These are phyloP conservation scores for Corydoras sp. DNA, from an alignment of 2,113 vertebrate species.

Conservation along the genomic window DNA sequence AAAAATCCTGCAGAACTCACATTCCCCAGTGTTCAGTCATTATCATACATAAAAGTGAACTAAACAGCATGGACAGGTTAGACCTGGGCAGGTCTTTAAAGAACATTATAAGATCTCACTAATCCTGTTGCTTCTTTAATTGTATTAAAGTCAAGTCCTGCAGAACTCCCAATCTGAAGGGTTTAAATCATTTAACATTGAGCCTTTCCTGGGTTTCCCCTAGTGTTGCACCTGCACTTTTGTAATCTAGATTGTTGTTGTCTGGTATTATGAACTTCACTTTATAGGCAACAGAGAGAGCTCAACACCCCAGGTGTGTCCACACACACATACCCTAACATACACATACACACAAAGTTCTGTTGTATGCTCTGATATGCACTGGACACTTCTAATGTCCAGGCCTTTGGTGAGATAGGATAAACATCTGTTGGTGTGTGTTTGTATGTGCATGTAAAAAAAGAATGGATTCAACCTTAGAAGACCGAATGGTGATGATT, in stretches of 20 bases:
- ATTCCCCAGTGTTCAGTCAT: constrained; percentile 14
- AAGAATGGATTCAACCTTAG: too few relatives aligned
- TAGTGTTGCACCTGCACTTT: constrained; percentile 47
- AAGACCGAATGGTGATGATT: too few relatives aligned
- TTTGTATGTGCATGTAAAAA: too few relatives aligned
- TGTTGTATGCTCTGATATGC: constrained; percentile 17
- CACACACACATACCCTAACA: constrained; percentile 21
- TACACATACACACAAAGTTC: constrained; percentile 23
- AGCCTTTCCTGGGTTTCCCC: constrained; percentile 18
- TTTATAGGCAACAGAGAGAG: neutral
- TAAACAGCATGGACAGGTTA: neutral
- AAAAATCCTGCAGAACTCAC: constrained; percentile 1
- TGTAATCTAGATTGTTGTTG: constrained; percentile 39
- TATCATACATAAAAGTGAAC: constrained; percentile 6
- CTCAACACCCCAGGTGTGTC: constrained; percentile 1
- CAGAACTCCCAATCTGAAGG: too few relatives aligned
- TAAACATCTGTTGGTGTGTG: too few relatives aligned
- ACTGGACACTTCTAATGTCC: neutral
- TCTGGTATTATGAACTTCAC: constrained; percentile 41
- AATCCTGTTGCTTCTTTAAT: neutral
- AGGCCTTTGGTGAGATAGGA: neutral
- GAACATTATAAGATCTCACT: neutral
- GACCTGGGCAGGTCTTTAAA: neutral
- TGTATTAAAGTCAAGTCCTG: too few relatives aligned
- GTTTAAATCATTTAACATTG: neutral